These are phyloP conservation scores for Dasysyrphus albostriatus DNA, from an alignment of 2,888 invertebrate genomes.

Conservation along the genomic window DNA sequence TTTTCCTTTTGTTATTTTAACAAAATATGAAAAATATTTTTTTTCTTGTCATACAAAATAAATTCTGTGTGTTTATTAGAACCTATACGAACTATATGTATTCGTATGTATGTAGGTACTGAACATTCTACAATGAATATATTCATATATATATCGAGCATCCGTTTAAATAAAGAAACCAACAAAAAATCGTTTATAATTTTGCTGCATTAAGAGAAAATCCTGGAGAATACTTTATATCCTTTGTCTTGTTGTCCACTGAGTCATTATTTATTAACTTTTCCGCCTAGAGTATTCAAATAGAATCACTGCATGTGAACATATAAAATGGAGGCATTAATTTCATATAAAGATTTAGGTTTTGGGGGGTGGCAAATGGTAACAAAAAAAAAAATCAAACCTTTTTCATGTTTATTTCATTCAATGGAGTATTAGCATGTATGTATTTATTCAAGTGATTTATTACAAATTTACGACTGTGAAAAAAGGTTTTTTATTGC, in stretches of 20 bases:
- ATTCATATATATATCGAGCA: background rate
- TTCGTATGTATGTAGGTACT: too few species aligned
- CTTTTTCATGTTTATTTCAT: conserved; percentile 11
- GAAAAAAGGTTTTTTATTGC: background rate
- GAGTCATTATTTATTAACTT: conserved; percentile 2
- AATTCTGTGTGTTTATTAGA: background rate
- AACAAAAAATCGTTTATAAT: background rate
- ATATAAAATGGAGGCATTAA: background rate
- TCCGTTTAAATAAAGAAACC: background rate
- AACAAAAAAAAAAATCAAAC: background rate
- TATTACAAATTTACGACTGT: background rate
- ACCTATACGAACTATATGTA: background rate
- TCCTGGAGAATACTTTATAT: background rate
- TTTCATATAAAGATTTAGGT: background rate
- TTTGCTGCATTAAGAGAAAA: background rate
- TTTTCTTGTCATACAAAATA: background rate
- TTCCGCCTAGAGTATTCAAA: background rate
- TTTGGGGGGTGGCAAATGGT: background rate
- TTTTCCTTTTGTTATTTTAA: background rate
- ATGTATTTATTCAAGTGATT: background rate
- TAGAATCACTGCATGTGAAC: background rate
- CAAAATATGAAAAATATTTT: background rate
- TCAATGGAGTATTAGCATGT: background rate
- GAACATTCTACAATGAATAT: too few species aligned
- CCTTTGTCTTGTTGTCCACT: background rate